Conservation (phyloP, 2,888 invertebrate species). For the Conistra vaccinii region DNA sequence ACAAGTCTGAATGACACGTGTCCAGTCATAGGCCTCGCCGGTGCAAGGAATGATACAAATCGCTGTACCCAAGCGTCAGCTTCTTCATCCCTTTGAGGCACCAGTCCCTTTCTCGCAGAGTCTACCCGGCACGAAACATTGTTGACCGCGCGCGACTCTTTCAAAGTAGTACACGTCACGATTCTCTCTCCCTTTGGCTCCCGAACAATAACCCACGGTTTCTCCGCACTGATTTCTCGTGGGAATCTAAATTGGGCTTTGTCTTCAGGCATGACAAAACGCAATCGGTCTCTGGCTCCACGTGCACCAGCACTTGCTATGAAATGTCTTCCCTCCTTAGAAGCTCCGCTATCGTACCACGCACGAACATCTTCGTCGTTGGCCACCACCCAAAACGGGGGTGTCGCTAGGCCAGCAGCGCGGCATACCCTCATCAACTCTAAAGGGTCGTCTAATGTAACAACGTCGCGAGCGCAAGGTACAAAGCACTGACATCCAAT, state of each 20-base stretch:
- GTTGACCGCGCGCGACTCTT: constrained; percentile 94
- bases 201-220: constrained; percentile 95
- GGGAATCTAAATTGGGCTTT: constrained; percentile 92
- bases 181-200: constrained; percentile 94
- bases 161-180: constrained; percentile 95
- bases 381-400: constrained; percentile 92
- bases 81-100: constrained; percentile 93
- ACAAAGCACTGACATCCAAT: constrained; percentile 96
- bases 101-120: constrained; percentile 92
- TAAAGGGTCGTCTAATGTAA: constrained; percentile 94
- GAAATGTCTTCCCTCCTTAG: constrained; percentile 92
- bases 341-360: constrained; percentile 92
- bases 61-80: constrained; percentile 93
- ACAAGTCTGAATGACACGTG: constrained; percentile 95
- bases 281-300: constrained; percentile 93
- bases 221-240: constrained; percentile 93
- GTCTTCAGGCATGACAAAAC: constrained; percentile 93
- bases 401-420: constrained; percentile 92
- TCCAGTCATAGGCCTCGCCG: constrained; percentile 93
- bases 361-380: constrained; percentile 92
- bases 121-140: constrained; percentile 95
- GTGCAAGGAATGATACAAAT: constrained; percentile 92
- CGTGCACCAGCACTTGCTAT: constrained; percentile 94
- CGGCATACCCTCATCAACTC: constrained; percentile 94
- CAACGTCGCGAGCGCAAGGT: constrained; percentile 94